Evolutionary conservation across 2,797 vertebrate genomes (phyloP).

Genomic region (Pseudochromis fuscus): DNA sequence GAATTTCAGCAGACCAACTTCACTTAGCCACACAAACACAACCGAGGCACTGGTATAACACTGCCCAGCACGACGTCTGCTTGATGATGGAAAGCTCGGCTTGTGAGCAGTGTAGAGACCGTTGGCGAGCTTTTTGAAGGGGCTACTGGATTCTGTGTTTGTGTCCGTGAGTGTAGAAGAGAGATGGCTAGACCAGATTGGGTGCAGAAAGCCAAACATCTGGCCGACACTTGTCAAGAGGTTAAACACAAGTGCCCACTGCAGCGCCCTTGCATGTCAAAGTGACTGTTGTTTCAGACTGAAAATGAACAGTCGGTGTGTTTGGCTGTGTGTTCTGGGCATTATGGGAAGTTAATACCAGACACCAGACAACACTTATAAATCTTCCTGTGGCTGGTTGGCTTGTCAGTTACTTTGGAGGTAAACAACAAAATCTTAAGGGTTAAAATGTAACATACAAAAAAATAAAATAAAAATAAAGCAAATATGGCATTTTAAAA

Average conservation of each 20-base stretch:
- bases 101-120: conserved; percentile 23
- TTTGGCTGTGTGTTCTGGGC: conserved; percentile 31
- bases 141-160: conserved; percentile 46
- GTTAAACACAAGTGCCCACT: conserved; percentile 42
- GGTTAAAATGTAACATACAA: neutral
- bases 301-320: conserved; percentile 27
- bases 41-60: conserved; percentile 1
- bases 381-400: conserved; percentile 24
- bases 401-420: conserved; percentile 28
- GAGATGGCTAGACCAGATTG: conserved; percentile 91
- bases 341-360: conserved; percentile 41
- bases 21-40: conserved; percentile 73
- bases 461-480: neutral
- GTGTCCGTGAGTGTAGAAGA: conserved; percentile 50
- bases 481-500: too few species aligned
- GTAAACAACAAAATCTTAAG: conserved; percentile 21
- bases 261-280: conserved; percentile 40
- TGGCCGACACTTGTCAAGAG: conserved; percentile 76
- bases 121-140: conserved; percentile 15
- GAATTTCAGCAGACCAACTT: conserved; percentile 69
- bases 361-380: conserved; percentile 33
- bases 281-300: conserved; percentile 49
- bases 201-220: conserved; percentile 73
- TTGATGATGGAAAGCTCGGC: conserved; percentile 45
- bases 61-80: conserved; percentile 16